phyloP scores from a whole-genome alignment of 2,797 vertebrate genomes.

The Thamnophis elegans region DNA sequence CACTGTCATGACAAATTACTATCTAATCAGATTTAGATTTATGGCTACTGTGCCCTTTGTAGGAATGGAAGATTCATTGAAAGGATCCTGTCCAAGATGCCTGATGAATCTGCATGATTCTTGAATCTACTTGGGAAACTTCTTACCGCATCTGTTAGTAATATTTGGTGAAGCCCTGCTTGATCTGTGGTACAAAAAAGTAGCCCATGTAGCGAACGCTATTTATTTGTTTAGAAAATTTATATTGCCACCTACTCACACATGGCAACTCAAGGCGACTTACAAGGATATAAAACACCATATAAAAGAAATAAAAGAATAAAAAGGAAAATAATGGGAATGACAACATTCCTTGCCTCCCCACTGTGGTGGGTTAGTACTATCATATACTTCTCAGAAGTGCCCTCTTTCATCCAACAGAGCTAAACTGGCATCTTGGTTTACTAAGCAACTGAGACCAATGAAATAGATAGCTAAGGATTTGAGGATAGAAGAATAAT shows the following conservation, averaged over 20 bases:
- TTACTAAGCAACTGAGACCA: neutral
- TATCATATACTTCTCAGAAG: neutral
- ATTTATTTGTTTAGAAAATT: too few relatives aligned
- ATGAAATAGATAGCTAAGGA: neutral
- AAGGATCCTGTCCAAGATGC: neutral
- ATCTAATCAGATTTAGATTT: neutral
- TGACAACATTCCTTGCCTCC: too few relatives aligned
- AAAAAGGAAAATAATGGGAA: too few relatives aligned
- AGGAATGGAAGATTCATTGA: neutral
- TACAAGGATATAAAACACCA: too few relatives aligned
- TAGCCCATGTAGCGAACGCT: neutral
- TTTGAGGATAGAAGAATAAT: neutral
- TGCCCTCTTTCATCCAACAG: neutral
- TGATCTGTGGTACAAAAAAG: neutral
- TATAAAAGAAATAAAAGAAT: too few relatives aligned
- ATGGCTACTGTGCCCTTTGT: neutral
- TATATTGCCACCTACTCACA: too few relatives aligned
- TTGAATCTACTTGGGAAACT: neutral
- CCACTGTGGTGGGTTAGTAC: too few relatives aligned
- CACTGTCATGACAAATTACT: neutral
- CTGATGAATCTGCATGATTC: neutral
- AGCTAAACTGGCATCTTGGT: neutral
- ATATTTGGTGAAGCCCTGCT: neutral
- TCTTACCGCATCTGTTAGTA: neutral
- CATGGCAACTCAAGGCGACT: too few relatives aligned